Percentiles rank a stretch among this genome's conserved stretches.
phyloP scores from a whole-genome alignment of 2,888 invertebrate species.

The Andrena trimmerana region DNA sequence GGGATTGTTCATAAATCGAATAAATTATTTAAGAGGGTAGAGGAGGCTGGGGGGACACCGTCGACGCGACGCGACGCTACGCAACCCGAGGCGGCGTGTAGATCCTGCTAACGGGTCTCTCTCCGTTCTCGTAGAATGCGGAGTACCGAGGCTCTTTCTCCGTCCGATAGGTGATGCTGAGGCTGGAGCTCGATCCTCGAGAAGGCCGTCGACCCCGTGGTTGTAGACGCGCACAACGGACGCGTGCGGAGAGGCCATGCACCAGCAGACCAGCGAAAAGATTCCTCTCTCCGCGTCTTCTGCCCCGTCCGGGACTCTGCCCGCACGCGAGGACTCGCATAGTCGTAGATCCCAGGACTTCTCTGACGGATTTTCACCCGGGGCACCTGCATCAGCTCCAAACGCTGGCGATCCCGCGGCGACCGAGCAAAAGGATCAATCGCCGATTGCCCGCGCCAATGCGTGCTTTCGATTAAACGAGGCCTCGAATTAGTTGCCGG shows the following conservation, averaged over 20 bases:
- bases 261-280: constrained; percentile 36
- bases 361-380: neutral
- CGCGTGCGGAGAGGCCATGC: constrained; percentile 56
- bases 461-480: constrained; percentile 43
- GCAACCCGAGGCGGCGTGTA: constrained; percentile 34
- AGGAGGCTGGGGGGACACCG: constrained; percentile 19
- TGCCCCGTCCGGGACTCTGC: constrained; percentile 13
- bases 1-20: constrained; percentile 59
- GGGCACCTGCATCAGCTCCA: constrained; percentile 12
- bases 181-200: constrained; percentile 79
- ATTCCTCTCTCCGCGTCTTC: constrained; percentile 57
- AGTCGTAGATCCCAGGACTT: constrained; percentile 53
- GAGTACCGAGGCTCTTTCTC: constrained; percentile 77
- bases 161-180: constrained; percentile 84
- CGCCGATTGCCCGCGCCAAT: constrained; percentile 9
- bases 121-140: constrained; percentile 76
- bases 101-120: constrained; percentile 77
- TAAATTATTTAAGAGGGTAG: constrained; percentile 48
- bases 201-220: constrained; percentile 81
- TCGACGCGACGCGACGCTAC: constrained; percentile 11
- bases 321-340: constrained; percentile 42
- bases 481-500: constrained; percentile 36
- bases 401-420: neutral
- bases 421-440: constrained; percentile 2
- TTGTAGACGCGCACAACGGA: constrained; percentile 59